phyloP scores from a whole-genome alignment of 2,113 vertebrate species.

The Alexandromys fortis region DNA sequence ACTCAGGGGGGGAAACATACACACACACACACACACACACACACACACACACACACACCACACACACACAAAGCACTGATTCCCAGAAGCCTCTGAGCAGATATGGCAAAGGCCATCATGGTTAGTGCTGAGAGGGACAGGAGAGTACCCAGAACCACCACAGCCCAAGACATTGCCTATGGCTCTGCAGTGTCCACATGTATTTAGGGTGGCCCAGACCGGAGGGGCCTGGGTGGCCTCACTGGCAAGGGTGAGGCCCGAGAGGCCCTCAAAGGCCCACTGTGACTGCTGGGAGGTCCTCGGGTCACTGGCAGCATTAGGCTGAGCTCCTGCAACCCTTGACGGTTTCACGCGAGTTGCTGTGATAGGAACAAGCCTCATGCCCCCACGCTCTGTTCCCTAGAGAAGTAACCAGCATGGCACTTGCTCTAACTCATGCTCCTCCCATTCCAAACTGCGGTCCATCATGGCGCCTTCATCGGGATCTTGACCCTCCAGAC shows the following conservation, averaged over 20 bases:
- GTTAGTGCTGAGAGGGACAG: not conserved
- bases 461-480: not conserved
- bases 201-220: not conserved
- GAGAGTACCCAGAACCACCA: not conserved
- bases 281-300: not conserved
- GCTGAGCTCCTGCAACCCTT: not conserved
- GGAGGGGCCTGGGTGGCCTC: too few relatives aligned
- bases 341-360: fast-evolving
- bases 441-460: too few relatives aligned
- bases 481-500: not conserved
- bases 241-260: not conserved
- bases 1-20: not conserved
- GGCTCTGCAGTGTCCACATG: too few relatives aligned
- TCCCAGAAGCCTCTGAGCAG: not conserved
- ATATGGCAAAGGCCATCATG: not conserved
- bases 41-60: too few relatives aligned
- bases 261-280: not conserved
- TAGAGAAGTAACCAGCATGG: not conserved
- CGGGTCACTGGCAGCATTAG: not conserved
- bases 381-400: not conserved
- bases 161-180: not conserved
- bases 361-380: not conserved
- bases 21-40: too few relatives aligned
- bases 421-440: too few relatives aligned
- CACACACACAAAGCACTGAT: not conserved